These are phyloP conservation scores for Philopedon plagiatum DNA, from an alignment of 2,888 invertebrate genomes.

Conservation along the genomic window DNA sequence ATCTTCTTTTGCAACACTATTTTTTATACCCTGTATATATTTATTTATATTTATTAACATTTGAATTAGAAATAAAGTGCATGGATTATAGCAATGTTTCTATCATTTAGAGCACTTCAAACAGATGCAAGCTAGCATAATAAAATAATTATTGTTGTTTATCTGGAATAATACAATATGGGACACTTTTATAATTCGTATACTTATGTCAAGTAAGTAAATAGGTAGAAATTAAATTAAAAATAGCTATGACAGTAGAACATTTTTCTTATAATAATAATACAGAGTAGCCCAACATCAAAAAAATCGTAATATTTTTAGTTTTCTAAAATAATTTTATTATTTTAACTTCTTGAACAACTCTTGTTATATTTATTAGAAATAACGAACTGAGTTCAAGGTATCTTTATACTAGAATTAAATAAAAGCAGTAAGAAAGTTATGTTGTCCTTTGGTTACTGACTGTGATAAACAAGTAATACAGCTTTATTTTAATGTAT, in stretches of 20 bases:
- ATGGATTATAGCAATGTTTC: not conserved
- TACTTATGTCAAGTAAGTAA: not conserved
- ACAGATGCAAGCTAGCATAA: not conserved
- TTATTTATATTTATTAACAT: no score
- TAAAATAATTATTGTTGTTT: not conserved
- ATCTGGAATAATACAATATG: not conserved
- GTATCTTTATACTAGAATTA: not conserved
- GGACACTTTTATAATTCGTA: not conserved
- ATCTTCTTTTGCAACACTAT: no score
- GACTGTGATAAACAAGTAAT: conserved; percentile 5
- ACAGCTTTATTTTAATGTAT: conserved; percentile 7
- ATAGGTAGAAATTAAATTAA: conserved; percentile 3
- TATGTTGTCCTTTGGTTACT: conserved; percentile 12
- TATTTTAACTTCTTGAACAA: no score
- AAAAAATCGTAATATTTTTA: no score
- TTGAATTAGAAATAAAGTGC: no score
- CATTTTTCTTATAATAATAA: no score
- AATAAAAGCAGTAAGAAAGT: conserved; percentile 11
- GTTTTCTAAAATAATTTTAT: no score
- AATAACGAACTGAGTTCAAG: conserved; percentile 2
- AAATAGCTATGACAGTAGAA: not conserved
- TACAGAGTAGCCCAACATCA: no score
- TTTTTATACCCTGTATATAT: no score
- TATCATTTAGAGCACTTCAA: not conserved
- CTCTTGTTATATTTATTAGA: no score